Conservation (phyloP, 2,888 invertebrate genomes). For the Acrocera orbiculus region DNA sequence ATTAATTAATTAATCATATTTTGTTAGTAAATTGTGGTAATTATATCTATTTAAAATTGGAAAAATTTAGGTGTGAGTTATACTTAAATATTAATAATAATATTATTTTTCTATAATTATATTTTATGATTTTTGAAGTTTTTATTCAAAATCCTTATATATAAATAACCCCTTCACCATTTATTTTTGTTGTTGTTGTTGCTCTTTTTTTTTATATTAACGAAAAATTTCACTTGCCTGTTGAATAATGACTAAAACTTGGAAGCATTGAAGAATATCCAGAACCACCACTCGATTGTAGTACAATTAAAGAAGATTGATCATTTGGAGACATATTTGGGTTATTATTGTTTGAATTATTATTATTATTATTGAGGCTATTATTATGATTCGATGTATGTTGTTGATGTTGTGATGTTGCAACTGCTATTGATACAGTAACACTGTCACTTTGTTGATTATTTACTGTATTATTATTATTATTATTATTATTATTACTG, state of each 20-base stretch:
- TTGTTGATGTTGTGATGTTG: conserved; percentile 7
- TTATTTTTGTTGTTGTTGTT: background rate
- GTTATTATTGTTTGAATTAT: conserved; percentile 17
- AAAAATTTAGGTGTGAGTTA: too few species aligned
- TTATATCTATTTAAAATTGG: too few species aligned
- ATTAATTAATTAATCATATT: too few species aligned
- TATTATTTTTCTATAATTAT: background rate
- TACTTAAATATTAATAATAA: too few species aligned
- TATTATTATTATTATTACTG: background rate
- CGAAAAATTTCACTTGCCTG: conserved; percentile 36
- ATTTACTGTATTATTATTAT: conserved; percentile 4
- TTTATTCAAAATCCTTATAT: too few species aligned
- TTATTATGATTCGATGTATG: conserved; percentile 14
- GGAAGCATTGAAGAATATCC: conserved; percentile 45
- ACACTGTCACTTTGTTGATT: conserved; percentile 1
- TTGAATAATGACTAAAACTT: conserved; percentile 49
- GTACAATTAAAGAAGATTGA: conserved; percentile 30
- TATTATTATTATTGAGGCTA: conserved; percentile 10
- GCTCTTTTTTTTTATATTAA: background rate
- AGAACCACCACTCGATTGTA: conserved; percentile 36
- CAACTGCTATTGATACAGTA: conserved; percentile 4
- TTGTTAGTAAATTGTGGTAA: too few species aligned
- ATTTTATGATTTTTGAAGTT: background rate
- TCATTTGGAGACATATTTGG: conserved; percentile 16
- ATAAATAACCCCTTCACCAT: background rate